Evolutionary conservation across 1,140 invertebrate genomes (phyloP), one percentile per base, ranked within the genome.

Genomic region (Hydropsyche tenuis): DNA sequence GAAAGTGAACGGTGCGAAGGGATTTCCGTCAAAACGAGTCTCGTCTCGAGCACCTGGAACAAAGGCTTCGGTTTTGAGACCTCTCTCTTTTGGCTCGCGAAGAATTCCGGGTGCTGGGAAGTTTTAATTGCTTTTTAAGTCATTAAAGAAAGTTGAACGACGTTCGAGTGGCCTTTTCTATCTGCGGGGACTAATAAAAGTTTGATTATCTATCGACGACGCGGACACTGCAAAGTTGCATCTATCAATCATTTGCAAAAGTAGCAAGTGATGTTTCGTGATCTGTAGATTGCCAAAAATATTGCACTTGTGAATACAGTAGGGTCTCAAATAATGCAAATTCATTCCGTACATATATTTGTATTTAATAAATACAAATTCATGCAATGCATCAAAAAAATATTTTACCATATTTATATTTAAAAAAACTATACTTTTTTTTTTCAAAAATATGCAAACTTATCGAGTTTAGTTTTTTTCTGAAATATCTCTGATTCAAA

Each of bases 121-220:
- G 68, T 70, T 70, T 70, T 70, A 70, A 70, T 70, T 70, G 68
- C 68, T 70, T 70, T 70, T 70, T 56, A 70, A 70, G 68, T 70
- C 68, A 70, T 70, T 70, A 70, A 37, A 70, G 68, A 70, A 70
- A 70, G 46, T 70, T 27, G 48, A 51, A 70, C 25, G 46, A 70
- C 68, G 68, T 56, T 56, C 23, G 68, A 70, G 68, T 70, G 30
- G 46, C 68, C 43, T 68, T 70, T 37, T 37, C 30, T 70, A 70
- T 70, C 68, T 48, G n/a, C 48, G 46, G 48, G 37, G 68, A 70
- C 51, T 56, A 70, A 70, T 70, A 70, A 70, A 70, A 70, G 68
- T 70, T 70, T 70, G 68, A 70, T 70, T 30, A 70, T 70, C 68
- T 70, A 70, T 70, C 68, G 68, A 30, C 42, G n/a, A 0, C 12